Evolutionary conservation across 2,113 vertebrate species (phyloP), one percentile per base, ranked within the genome.

Genomic region (Psittacus erithacus): DNA sequence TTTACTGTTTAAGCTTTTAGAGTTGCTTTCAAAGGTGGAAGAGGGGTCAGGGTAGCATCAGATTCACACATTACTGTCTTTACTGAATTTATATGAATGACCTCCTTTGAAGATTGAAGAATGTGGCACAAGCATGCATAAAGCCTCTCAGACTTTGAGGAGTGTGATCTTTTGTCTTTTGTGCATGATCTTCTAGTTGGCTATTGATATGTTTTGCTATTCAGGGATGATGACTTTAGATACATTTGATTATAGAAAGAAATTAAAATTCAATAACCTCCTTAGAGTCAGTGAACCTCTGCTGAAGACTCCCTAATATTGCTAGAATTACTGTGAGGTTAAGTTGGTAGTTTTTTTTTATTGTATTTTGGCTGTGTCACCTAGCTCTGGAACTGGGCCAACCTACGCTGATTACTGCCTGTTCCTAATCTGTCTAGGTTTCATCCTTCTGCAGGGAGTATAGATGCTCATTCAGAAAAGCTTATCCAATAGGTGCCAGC

Each of bases 51-150:
- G 97, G 97, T 97, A 95, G 97, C 96, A 97, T 97, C 96, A 98
- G 97, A 98, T 97, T 97, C 97, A 97, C 97, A 98, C 94, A 98
- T 98, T 98, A 98, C 98, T 98, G 98, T 98, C 98, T 98, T 98
- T 97, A 97, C 97, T 97, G 97, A 98, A 98, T 98, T 98, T 98
- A 98, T 98, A 98, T 97, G 98, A 98, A 98, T 94, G 98, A 97
- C 98, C 98, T 98, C 97, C 97, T 98, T 95, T 98, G 96, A 97
- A 98, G 97, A 98, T 96, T 98, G 97, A 98, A 96, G 97, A 97
- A 96, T 94, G 85, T 92, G 95, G 94, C 93, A 88, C 59, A 7
- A 95, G 89, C 94, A 96, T 97, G 96, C 96, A 96, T 83, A 97
- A 96, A 94, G n/a, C 80, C 93, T 88, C 76, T 91, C 85, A 97